Evolutionary conservation across 2,113 vertebrate genomes (phyloP).

Genomic region (Oxyura jamaicensis): DNA sequence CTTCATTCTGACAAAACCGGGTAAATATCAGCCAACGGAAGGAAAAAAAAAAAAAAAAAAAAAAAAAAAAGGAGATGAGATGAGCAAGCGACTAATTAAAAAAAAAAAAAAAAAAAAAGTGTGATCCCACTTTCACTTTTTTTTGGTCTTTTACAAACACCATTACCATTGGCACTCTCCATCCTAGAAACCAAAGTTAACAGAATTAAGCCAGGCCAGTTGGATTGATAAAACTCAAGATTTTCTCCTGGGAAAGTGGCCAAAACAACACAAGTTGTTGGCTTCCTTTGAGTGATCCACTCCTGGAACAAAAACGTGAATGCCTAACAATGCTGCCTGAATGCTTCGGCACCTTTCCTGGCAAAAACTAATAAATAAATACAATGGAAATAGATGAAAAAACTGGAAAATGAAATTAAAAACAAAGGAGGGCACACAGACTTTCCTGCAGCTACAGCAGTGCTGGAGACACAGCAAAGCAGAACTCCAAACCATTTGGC

Average conservation of each 20-base stretch:
- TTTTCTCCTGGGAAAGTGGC: not conserved
- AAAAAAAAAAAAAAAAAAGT: not conserved
- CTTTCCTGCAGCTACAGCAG: not conserved
- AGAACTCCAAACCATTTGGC: not conserved
- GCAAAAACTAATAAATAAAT: not conserved
- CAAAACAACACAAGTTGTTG: not conserved
- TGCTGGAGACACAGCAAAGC: not conserved
- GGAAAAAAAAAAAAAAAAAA: not conserved
- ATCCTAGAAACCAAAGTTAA: not conserved
- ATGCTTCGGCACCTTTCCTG: not conserved
- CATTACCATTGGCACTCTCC: not conserved
- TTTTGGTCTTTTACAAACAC: not conserved
- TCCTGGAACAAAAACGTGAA: not conserved
- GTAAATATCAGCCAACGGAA: not conserved
- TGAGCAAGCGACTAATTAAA: not conserved
- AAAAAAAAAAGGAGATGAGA: not conserved
- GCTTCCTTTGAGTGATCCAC: not conserved
- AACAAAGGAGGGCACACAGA: not conserved
- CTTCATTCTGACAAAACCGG: conserved; percentile 1
- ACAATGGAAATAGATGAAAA: not conserved
- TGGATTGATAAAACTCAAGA: not conserved
- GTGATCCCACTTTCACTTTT: not conserved
- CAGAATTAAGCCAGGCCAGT: not conserved
- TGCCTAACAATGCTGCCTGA: not conserved
- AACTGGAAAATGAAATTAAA: not conserved